Evolutionary conservation across 2,797 vertebrate species (phyloP).

Genomic region (Alfaro cultratus): DNA sequence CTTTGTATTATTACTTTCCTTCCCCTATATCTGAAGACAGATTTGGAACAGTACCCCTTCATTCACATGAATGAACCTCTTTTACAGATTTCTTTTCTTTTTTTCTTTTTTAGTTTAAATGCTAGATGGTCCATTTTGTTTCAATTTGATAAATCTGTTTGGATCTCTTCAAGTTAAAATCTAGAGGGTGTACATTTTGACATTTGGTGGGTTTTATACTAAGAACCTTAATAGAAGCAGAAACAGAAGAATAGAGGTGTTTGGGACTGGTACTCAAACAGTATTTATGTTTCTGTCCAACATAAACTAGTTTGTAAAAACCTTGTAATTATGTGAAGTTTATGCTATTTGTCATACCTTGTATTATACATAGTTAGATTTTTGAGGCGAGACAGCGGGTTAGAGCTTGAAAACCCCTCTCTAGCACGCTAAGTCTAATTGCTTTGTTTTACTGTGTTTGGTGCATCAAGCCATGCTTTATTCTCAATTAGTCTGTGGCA

Average conservation of each 20-base stretch:
- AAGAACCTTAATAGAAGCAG: constrained; percentile 46
- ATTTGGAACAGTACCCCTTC: constrained; percentile 70
- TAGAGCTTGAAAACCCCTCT: constrained; percentile 20
- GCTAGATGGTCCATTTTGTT: constrained; percentile 15
- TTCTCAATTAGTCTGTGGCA: neutral
- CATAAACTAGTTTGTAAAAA: constrained; percentile 73
- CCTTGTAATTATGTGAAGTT: constrained; percentile 70
- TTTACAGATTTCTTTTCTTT: constrained; percentile 43
- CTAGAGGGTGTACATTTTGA: constrained; percentile 60
- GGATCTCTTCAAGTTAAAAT: constrained; percentile 64
- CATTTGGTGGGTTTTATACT: constrained; percentile 62
- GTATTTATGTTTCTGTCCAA: constrained; percentile 36
- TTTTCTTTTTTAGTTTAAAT: constrained; percentile 18
- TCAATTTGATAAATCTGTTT: constrained; percentile 62
- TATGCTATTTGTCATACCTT: constrained; percentile 64
- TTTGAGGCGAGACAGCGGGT: constrained; percentile 22
- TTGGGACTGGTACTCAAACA: constrained; percentile 16
- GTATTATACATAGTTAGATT: constrained; percentile 41
- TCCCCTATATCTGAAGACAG: constrained; percentile 67
- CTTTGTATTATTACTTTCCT: constrained; percentile 52
- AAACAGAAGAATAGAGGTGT: constrained; percentile 53
- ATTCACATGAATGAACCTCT: constrained; percentile 68
- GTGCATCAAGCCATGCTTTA: neutral
- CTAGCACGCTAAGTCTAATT: constrained; percentile 15
- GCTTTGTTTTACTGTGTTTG: constrained; percentile 15